These are phyloP conservation scores for Lacerta viridis DNA, from an alignment of 2,797 vertebrate species.

Conservation along the genomic window DNA sequence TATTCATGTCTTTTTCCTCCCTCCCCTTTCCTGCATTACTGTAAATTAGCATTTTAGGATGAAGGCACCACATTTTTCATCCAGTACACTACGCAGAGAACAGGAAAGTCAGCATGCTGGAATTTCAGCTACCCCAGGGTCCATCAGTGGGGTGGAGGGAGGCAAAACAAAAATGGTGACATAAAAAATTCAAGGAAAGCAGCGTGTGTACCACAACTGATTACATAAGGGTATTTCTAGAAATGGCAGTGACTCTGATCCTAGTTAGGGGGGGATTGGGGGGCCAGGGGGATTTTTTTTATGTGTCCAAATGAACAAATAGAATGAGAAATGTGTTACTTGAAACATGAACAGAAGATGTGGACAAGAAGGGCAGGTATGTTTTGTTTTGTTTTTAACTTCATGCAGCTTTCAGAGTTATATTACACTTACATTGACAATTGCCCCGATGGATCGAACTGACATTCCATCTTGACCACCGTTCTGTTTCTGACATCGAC, in stretches of 20 bases:
- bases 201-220: neutral
- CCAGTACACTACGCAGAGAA: neutral
- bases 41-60: constrained; percentile 34
- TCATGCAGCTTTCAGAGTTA: neutral
- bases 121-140: constrained; percentile 11
- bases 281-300: too few relatives aligned
- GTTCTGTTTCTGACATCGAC: neutral
- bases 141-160: neutral
- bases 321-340: neutral
- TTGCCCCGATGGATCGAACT: neutral
- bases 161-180: neutral
- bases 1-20: neutral
- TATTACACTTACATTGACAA: neutral
- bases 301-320: neutral
- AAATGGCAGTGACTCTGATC: neutral
- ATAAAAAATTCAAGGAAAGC: constrained; percentile 43
- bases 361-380: neutral
- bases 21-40: neutral
- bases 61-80: constrained; percentile 45
- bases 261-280: rapidly evolving
- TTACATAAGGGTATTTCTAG: neutral
- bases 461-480: neutral
- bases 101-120: neutral
- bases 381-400: neutral
- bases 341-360: neutral